These are phyloP conservation scores for Melospiza georgiana DNA, from an alignment of 2,113 vertebrate species.

Conservation along the genomic window DNA sequence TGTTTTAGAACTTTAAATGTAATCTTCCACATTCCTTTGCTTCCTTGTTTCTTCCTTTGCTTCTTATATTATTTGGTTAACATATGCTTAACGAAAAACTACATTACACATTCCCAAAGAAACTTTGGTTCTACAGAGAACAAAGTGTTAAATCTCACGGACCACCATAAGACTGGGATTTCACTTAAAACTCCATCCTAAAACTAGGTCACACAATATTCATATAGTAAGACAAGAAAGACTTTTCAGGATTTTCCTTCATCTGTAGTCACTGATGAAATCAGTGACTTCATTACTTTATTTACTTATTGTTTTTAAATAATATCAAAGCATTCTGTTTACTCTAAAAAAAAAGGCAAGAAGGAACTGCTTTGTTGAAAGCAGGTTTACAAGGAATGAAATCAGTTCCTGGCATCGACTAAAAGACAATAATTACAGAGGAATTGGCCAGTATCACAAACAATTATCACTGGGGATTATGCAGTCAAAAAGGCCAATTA, in stretches of 20 bases:
- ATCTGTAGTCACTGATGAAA: neutral
- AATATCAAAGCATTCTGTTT: neutral
- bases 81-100: neutral
- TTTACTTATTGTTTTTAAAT: constrained; percentile 34
- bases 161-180: neutral
- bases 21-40: neutral
- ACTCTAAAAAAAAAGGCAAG: neutral
- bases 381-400: constrained; percentile 23
- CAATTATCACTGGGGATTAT: constrained; percentile 72
- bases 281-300: neutral
- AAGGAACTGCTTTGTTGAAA: constrained; percentile 38
- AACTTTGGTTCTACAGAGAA: neutral
- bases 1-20: neutral
- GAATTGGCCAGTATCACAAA: constrained; percentile 62
- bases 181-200: neutral
- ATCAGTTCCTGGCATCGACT: constrained; percentile 69
- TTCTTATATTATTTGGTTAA: neutral
- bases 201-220: neutral
- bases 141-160: neutral
- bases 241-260: neutral
- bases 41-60: neutral
- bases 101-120: neutral
- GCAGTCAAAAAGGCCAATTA: constrained; percentile 66
- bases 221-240: neutral
- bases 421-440: constrained; percentile 71